Percentiles rank a stretch among this genome's conserved stretches.
phyloP scores from a whole-genome alignment of 2,888 invertebrate genomes.

The Tribolium freemani region DNA sequence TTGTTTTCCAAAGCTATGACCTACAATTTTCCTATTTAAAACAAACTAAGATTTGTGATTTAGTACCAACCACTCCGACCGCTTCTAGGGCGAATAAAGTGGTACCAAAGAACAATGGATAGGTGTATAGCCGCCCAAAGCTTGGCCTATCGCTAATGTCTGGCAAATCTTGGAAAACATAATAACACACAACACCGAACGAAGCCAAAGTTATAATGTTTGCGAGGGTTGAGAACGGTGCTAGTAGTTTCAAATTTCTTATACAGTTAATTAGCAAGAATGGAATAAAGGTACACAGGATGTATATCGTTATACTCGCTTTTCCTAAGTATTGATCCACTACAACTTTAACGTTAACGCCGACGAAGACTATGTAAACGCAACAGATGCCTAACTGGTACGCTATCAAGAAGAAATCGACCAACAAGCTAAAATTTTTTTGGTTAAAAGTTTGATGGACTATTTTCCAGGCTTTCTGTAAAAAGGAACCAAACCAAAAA shows the following conservation, averaged over 20 bases:
- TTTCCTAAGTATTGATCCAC: constrained; percentile 55
- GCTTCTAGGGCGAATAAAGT: constrained; percentile 97
- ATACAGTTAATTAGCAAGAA: constrained; percentile 86
- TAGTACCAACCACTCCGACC: constrained; percentile 84
- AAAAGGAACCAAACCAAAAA: too few relatives aligned
- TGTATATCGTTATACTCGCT: constrained; percentile 55
- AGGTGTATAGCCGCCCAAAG: constrained; percentile 76
- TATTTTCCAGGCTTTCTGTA: too few relatives aligned
- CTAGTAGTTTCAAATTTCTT: constrained; percentile 86
- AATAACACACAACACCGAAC: constrained; percentile 88
- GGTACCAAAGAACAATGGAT: constrained; percentile 96
- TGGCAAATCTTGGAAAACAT: constrained; percentile 82
- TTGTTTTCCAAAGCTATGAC: constrained; percentile 92
- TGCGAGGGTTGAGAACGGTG: constrained; percentile 91
- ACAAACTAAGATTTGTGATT: too few relatives aligned
- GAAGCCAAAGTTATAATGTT: constrained; percentile 87
- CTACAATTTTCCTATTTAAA: constrained; percentile 67
- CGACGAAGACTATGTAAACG: constrained; percentile 77
- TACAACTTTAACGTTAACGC: constrained; percentile 63
- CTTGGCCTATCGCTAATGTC: constrained; percentile 75
- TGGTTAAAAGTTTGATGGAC: too few relatives aligned
- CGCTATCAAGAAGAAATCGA: constrained; percentile 80
- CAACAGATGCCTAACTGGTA: constrained; percentile 93
- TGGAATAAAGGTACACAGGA: constrained; percentile 69
- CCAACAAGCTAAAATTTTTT: constrained; percentile 67